A percentile compares a stretch with the other conserved stretches of the same genome.
phyloP scores from a whole-genome alignment of 1,140 invertebrate genomes.

The Holotrichia oblita region DNA sequence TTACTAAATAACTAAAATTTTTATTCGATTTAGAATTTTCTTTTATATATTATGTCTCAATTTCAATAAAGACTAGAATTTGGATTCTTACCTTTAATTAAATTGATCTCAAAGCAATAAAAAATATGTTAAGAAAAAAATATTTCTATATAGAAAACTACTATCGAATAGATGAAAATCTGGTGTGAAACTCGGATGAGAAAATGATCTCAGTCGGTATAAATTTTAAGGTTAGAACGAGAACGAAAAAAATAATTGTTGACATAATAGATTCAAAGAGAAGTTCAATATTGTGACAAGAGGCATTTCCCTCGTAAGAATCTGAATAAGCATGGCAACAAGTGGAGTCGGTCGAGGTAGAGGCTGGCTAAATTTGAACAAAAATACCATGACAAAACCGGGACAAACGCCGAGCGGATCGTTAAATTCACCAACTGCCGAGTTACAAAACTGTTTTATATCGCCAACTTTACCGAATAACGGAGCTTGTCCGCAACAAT shows the following conservation, averaged over 20 bases:
- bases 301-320: not conserved
- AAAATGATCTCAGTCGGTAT: too few species aligned
- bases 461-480: conserved; percentile 9
- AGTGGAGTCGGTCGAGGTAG: conserved; percentile 53
- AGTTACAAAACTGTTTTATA: conserved; percentile 8
- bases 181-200: too few species aligned
- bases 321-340: conserved; percentile 45
- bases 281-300: not conserved
- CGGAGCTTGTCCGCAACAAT: conserved; percentile 25
- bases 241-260: not conserved
- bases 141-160: too few species aligned
- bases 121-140: too few species aligned
- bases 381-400: conserved; percentile 43
- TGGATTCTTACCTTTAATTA: too few species aligned
- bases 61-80: too few species aligned
- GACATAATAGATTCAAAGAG: conserved; percentile 21
- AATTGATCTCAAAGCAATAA: too few species aligned
- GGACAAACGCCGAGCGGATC: conserved; percentile 27
- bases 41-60: too few species aligned
- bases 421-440: conserved; percentile 28
- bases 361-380: conserved; percentile 55
- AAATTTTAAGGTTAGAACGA: conserved; percentile 6
- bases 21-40: too few species aligned
- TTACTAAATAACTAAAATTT: too few species aligned
- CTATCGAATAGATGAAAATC: too few species aligned